Evolutionary conservation across 2,888 invertebrate species (phyloP).

Genomic region (Ophioninae sp.): DNA sequence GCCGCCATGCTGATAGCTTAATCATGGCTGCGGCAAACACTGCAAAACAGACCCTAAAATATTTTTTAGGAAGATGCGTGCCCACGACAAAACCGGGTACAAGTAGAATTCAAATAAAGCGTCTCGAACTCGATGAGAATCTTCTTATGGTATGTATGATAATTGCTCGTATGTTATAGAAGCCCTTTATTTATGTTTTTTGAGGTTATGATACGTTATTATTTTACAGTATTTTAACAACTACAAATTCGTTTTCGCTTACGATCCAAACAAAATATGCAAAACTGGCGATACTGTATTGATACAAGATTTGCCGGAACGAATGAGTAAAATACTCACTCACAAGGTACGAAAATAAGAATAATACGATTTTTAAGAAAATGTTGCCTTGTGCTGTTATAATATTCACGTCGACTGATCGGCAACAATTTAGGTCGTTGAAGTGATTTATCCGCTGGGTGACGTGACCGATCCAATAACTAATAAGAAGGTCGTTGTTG

Average conservation of each 20-base stretch:
- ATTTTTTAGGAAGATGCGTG: conserved; percentile 89
- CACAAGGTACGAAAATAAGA: conserved; percentile 83
- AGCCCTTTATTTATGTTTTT: conserved; percentile 32
- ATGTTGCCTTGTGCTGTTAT: not conserved
- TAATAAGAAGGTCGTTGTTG: conserved; percentile 89
- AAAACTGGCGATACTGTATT: conserved; percentile 93
- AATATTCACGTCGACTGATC: not conserved
- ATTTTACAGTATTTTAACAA: conserved; percentile 89
- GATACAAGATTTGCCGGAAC: conserved; percentile 88
- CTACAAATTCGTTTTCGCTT: conserved; percentile 88
- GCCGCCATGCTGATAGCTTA: not conserved
- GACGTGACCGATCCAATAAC: conserved; percentile 94
- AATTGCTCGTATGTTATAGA: not conserved
- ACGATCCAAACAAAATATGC: conserved; percentile 89
- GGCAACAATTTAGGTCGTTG: conserved; percentile 82
- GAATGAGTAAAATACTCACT: conserved; percentile 89
- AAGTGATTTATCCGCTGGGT: conserved; percentile 91
- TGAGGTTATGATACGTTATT: conserved; percentile 67
- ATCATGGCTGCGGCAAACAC: conserved; percentile 37
- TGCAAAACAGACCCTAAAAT: conserved; percentile 56
- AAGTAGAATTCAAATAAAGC: conserved; percentile 89
- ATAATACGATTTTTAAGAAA: not conserved
- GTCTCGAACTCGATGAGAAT: conserved; percentile 88
- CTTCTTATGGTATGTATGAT: conserved; percentile 85
- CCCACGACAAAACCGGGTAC: conserved; percentile 90